Conservation (phyloP, 1,140 invertebrate genomes). For the Drosophila subobscura region DNA sequence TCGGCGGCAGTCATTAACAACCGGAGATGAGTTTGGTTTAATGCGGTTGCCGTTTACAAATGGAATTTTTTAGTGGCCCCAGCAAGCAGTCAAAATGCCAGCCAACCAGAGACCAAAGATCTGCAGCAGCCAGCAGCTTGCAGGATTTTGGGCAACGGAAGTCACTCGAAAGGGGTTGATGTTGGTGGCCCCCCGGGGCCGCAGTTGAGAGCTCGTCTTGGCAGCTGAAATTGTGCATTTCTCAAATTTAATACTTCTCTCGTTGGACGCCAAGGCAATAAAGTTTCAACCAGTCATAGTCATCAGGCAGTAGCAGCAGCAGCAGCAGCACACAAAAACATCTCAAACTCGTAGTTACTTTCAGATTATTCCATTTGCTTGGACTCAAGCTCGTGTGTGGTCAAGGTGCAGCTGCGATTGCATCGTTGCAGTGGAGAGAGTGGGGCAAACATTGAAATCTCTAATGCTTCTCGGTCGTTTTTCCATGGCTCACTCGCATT, state of each 20-base stretch:
- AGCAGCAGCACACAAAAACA: constrained; percentile 25
- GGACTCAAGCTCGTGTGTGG: background rate
- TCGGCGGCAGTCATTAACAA: constrained; percentile 73
- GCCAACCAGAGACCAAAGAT: constrained; percentile 15
- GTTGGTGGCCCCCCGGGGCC: background rate
- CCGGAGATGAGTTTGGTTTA: constrained; percentile 81
- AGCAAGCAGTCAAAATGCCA: constrained; percentile 48
- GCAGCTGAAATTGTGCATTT: constrained; percentile 65
- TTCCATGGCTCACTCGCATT: constrained; percentile 47
- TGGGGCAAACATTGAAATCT: constrained; percentile 22
- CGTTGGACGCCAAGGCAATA: constrained; percentile 11
- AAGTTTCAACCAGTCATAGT: constrained; percentile 37
- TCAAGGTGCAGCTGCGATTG: constrained; percentile 46
- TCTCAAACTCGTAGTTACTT: constrained; percentile 34
- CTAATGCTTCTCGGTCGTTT: constrained; percentile 41
- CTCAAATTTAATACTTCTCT: constrained; percentile 58
- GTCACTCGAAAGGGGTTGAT: constrained; percentile 41
- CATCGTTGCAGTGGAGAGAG: background rate
- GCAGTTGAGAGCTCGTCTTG: constrained; percentile 18
- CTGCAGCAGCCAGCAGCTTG: constrained; percentile 33
- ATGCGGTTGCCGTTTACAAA: constrained; percentile 78
- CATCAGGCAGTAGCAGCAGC: constrained; percentile 23
- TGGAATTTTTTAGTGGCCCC: constrained; percentile 77
- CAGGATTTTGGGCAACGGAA: constrained; percentile 73
- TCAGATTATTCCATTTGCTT: constrained; percentile 33